A percentile compares a stretch with the other conserved stretches of the same genome.
phyloP scores from a whole-genome alignment of 2,113 vertebrate species.

The Dinomys branickii region DNA sequence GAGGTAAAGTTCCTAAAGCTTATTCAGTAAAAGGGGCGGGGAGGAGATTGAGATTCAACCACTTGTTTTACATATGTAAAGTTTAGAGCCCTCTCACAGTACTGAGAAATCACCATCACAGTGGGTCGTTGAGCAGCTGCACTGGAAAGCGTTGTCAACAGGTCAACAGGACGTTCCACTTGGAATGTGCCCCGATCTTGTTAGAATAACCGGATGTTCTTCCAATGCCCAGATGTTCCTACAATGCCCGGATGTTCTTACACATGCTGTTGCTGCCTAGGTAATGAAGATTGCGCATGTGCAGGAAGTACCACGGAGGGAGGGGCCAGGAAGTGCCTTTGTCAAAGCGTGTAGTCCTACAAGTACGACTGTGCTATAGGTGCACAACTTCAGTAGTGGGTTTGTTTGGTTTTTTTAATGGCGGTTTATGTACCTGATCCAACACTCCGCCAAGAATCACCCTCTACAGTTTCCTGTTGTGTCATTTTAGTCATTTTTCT shows the following conservation, averaged over 20 bases:
- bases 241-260: neutral
- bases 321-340: accelerated
- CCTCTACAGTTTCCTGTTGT: neutral
- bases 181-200: too few relatives aligned
- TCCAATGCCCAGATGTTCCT: neutral
- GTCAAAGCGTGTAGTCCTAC: accelerated
- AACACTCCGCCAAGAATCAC: neutral
- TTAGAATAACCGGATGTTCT: neutral
- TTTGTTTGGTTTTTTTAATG: neutral
- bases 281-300: accelerated
- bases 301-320: accelerated
- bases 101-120: neutral
- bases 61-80: neutral
- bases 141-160: accelerated
- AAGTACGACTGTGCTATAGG: accelerated
- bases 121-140: neutral
- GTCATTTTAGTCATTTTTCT: neutral
- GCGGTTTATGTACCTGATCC: neutral
- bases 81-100: neutral
- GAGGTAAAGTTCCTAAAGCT: conserved; percentile 55
- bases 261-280: neutral
- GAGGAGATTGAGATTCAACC: neutral
- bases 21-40: neutral
- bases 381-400: neutral
- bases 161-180: neutral